Evolutionary conservation across 2,113 vertebrate genomes (phyloP).

Genomic region (Erythrolamprus reginae): DNA sequence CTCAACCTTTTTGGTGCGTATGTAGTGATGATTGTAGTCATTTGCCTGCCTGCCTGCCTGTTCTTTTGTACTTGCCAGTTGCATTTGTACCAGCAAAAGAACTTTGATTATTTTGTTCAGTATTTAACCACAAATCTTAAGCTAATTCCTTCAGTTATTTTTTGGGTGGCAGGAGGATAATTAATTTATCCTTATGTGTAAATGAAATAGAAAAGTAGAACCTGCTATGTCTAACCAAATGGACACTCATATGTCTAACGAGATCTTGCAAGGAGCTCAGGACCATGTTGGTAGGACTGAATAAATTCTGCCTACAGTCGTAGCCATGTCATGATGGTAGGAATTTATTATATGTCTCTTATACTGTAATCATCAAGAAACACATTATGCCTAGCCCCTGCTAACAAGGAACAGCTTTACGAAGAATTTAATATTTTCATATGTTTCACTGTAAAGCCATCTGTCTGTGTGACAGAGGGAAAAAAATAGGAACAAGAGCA

Average conservation of each 20-base stretch:
- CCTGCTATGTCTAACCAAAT: background rate
- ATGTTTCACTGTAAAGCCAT: conserved; percentile 69
- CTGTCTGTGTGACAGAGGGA: conserved; percentile 61
- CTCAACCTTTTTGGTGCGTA: background rate
- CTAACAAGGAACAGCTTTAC: conserved; percentile 52
- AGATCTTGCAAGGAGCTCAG: background rate
- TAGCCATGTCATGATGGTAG: background rate
- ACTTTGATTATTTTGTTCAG: background rate
- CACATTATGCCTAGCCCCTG: conserved; percentile 39
- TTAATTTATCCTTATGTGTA: background rate
- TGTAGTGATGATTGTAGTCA: background rate
- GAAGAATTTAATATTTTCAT: conserved; percentile 71
- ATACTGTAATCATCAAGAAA: background rate
- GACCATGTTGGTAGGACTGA: background rate
- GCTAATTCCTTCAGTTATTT: background rate
- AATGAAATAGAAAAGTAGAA: background rate
- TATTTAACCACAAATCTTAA: background rate
- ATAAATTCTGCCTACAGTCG: background rate
- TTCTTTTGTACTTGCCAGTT: background rate
- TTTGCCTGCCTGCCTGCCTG: background rate
- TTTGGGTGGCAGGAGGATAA: background rate
- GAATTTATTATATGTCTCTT: background rate
- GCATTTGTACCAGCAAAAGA: background rate
- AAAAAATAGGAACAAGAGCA: conserved; percentile 58
- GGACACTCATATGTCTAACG: background rate